Conservation (phyloP, 2,113 vertebrate species). For the Petaurus breviceps region DNA sequence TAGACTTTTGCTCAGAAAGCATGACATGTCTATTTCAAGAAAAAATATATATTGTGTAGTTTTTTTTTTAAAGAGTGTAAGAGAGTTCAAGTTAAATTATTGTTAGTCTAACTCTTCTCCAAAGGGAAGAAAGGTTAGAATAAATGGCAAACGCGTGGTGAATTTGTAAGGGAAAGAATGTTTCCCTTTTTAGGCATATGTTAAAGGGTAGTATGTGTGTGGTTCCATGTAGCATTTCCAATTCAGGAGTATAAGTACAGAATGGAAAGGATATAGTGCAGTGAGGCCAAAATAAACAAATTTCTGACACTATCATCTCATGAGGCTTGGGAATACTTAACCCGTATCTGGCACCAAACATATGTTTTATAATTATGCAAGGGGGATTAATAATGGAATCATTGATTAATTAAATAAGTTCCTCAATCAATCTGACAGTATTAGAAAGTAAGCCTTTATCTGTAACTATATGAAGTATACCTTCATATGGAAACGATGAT, state of each 20-base stretch:
- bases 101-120: neutral
- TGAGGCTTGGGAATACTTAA: neutral
- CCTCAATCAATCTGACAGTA: neutral
- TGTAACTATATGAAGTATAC: neutral
- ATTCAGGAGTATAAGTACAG: neutral
- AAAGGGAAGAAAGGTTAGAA: neutral
- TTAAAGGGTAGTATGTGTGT: neutral
- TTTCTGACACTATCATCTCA: neutral
- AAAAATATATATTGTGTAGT: neutral
- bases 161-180: neutral
- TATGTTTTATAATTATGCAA: neutral
- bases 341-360: neutral
- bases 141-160: neutral
- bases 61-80: neutral
- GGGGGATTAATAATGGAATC: neutral
- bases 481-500: neutral
- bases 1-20: neutral
- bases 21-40: neutral
- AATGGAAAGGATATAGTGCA: neutral
- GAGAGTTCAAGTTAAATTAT: neutral
- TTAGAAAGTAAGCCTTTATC: neutral
- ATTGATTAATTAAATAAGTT: neutral
- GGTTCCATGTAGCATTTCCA: neutral
- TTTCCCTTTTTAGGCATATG: neutral
- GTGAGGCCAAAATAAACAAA: neutral